A percentile compares a stretch with the other conserved stretches of the same genome.
phyloP scores from a whole-genome alignment of 2,888 invertebrate species.

The Agrilus mali region DNA sequence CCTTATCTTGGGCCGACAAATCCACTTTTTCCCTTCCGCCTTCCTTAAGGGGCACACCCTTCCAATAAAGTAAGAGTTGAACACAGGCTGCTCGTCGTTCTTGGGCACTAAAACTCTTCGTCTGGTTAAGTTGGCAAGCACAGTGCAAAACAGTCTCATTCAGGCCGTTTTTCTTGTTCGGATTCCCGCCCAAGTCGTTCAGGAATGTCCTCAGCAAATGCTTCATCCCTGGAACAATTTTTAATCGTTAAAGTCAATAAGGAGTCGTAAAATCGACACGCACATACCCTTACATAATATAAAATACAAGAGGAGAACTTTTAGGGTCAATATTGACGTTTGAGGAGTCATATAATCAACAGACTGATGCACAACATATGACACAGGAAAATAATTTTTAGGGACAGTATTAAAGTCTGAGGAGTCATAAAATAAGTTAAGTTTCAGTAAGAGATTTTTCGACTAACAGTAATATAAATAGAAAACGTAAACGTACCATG shows the following conservation, averaged over 20 bases:
- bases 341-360: too few relatives aligned
- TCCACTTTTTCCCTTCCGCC: constrained; percentile 46
- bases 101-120: constrained; percentile 39
- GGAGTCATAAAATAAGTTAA: too few relatives aligned
- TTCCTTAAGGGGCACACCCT: constrained; percentile 38
- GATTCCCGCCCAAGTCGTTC: constrained; percentile 50
- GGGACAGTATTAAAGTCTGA: too few relatives aligned
- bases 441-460: too few relatives aligned
- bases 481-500: constrained; percentile 43
- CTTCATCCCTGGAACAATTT: constrained; percentile 35
- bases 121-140: constrained; percentile 41
- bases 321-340: too few relatives aligned
- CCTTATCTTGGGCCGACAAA: constrained; percentile 46
- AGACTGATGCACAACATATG: too few relatives aligned
- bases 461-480: too few relatives aligned
- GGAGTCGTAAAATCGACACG: too few relatives aligned
- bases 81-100: constrained; percentile 48
- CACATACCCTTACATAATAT: too few relatives aligned
- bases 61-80: constrained; percentile 48
- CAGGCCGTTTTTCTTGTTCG: constrained; percentile 50
- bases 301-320: too few relatives aligned
- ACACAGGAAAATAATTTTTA: too few relatives aligned
- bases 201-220: constrained; percentile 50
- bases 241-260: too few relatives aligned
- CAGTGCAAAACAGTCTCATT: constrained; percentile 52